Evolutionary conservation across 1,140 invertebrate genomes (phyloP).

Genomic region (Plodia interpunctella): DNA sequence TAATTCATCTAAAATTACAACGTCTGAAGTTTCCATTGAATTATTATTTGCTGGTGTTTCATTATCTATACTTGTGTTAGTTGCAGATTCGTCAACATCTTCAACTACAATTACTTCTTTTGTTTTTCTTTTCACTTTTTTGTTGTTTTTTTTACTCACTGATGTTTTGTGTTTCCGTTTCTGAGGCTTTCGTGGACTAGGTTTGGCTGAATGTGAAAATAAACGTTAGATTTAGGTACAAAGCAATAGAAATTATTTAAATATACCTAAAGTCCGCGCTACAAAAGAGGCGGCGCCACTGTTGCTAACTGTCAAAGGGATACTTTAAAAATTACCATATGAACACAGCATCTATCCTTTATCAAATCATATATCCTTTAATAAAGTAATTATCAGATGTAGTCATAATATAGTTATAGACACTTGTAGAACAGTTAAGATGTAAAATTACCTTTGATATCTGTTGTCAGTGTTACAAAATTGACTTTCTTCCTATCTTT

Average conservation of each 20-base stretch:
- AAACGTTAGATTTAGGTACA: no score
- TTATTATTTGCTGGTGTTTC: background rate
- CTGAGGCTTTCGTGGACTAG: background rate
- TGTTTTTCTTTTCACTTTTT: background rate
- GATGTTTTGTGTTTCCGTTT: background rate
- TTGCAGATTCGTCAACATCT: background rate
- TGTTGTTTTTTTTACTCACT: background rate
- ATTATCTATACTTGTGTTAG: background rate
- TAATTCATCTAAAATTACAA: background rate
- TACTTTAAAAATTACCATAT: no score
- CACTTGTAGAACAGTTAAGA: background rate
- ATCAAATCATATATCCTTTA: no score
- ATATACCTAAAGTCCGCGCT: no score
- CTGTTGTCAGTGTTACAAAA: slow-evolving; percentile 34
- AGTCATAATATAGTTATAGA: no score
- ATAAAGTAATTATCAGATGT: no score
- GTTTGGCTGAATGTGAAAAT: background rate
- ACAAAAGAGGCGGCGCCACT: no score
- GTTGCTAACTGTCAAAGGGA: no score
- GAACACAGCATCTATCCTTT: no score
- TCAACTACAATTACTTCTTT: background rate
- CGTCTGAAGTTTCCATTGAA: background rate
- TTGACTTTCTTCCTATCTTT: slow-evolving; percentile 31
- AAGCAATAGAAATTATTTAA: no score
- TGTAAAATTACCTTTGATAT: slow-evolving; percentile 23